Conservation (phyloP, 2,797 vertebrate species). For the Siniperca obscura region DNA sequence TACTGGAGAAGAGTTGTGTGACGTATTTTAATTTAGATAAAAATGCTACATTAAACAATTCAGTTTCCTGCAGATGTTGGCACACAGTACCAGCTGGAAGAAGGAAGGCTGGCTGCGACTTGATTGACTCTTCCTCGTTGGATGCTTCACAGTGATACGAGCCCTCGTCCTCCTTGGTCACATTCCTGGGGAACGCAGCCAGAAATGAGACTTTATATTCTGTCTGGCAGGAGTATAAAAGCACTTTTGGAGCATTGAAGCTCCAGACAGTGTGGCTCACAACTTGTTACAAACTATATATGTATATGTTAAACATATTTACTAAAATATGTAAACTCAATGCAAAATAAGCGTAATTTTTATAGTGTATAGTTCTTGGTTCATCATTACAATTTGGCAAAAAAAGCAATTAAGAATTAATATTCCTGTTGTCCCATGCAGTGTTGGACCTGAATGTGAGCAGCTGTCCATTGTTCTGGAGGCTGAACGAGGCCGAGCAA, state of each 20-base stretch:
- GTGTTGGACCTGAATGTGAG: constrained; percentile 82
- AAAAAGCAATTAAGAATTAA: constrained; percentile 41
- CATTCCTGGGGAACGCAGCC: constrained; percentile 73
- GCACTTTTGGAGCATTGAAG: not conserved
- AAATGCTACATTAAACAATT: not conserved
- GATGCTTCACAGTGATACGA: constrained; percentile 84
- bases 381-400: not conserved
- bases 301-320: not conserved
- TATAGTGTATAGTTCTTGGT: not conserved
- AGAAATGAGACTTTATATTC: constrained; percentile 13
- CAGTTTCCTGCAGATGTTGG: constrained; percentile 2
- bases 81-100: constrained; percentile 77
- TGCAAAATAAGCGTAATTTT: not conserved
- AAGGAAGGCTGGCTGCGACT: constrained; percentile 79
- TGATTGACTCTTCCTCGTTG: constrained; percentile 75
- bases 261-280: not conserved
- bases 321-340: not conserved
- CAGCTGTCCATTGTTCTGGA: constrained; percentile 83
- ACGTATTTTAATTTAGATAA: too few relatives aligned
- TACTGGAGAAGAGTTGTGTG: not conserved
- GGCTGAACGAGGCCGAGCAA: constrained; percentile 71
- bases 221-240: not conserved
- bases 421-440: constrained; percentile 45
- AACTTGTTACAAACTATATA: not conserved
- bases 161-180: constrained; percentile 81